phyloP scores from a whole-genome alignment of 1,140 invertebrate genomes.

The Penaeus vannamei region DNA sequence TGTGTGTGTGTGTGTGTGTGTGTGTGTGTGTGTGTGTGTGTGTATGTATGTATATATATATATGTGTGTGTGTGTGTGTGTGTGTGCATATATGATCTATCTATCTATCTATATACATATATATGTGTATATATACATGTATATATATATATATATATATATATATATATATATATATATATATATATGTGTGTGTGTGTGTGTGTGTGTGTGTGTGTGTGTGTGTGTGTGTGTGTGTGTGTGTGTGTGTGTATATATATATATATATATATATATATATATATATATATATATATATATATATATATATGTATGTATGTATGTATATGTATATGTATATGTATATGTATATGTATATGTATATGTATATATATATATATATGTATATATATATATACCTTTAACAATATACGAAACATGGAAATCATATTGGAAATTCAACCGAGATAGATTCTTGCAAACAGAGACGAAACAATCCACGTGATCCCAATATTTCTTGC shows the following conservation, averaged over 20 bases:
- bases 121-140: not conserved
- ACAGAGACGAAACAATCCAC: not conserved
- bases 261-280: not conserved
- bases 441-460: not conserved
- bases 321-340: not conserved
- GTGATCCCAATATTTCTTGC: too few species aligned
- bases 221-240: not conserved
- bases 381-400: not conserved
- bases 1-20: not conserved
- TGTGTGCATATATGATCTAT: not conserved
- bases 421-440: not conserved
- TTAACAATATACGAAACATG: not conserved
- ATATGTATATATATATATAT: not conserved
- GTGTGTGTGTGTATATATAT: not conserved
- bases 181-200: not conserved
- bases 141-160: not conserved
- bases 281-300: not conserved
- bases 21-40: not conserved
- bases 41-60: not conserved
- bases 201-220: not conserved
- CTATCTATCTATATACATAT: not conserved
- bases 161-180: slow-evolving; percentile 20
- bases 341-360: not conserved
- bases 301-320: not conserved
- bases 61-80: not conserved